A percentile compares a stretch with the other conserved stretches of the same genome.
These are phyloP conservation scores for Cephalopterus ornatus DNA, from an alignment of 2,113 vertebrate genomes.

Conservation along the genomic window DNA sequence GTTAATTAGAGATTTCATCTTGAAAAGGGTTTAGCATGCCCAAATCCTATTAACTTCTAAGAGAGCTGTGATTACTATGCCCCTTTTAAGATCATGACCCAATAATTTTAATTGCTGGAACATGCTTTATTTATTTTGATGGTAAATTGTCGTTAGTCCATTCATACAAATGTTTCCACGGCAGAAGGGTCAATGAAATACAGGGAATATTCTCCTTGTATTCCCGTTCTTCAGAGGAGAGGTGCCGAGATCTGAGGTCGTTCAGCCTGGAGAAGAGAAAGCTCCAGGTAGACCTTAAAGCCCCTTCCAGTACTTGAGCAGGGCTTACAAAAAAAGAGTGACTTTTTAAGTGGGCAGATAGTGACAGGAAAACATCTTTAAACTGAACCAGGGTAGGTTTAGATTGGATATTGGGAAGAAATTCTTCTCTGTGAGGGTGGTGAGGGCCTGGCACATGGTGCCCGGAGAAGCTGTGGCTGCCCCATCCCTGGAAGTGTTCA, in stretches of 20 bases:
- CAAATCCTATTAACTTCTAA: slow-evolving; percentile 17
- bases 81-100: not conserved
- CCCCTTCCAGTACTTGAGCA: not conserved
- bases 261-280: not conserved
- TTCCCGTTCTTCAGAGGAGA: not conserved
- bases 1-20: not conserved
- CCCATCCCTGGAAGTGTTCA: not conserved
- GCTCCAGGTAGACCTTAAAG: not conserved
- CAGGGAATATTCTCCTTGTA: not conserved
- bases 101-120: not conserved
- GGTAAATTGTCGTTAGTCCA: not conserved
- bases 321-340: not conserved
- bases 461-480: not conserved
- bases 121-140: not conserved
- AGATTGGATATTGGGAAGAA: not conserved
- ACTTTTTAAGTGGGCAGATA: not conserved
- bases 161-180: not conserved
- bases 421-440: not conserved
- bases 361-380: not conserved
- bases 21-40: not conserved
- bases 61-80: not conserved
- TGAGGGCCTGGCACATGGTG: not conserved
- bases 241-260: not conserved
- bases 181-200: not conserved
- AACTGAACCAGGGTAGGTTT: not conserved